Evolutionary conservation across 2,888 invertebrate genomes (phyloP), one percentile per base, ranked within the genome.

Genomic region (Eilema depressum): DNA sequence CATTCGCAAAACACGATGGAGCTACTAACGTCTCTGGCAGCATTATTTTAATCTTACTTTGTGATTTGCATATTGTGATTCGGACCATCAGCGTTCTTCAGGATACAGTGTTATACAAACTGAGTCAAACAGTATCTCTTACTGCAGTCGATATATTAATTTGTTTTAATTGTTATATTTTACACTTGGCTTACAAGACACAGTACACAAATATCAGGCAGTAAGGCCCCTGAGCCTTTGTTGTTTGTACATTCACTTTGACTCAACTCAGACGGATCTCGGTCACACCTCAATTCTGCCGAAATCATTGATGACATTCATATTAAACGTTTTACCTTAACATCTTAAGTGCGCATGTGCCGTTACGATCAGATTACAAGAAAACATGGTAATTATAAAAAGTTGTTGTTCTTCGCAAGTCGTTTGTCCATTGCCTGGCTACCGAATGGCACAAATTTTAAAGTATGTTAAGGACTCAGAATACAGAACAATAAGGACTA

Each of bases 311-410:
- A 26, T 28, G 53, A 64, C 28, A 53, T 53, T 30, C n/a, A 14
- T 47, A 26, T 17, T 30, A 41, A 23, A 23, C 61, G 14, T 14
- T 37, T 47, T 25, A 28, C 64, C 64, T 64, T 64, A 26, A n/a
- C 2, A n/a, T 53, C n/a, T 20, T 53, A n/a, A n/a, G n/a, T 53
- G 37, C 37, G 37, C 14, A 37, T 11, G 14, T 14, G n/a, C 53
- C 53, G 53, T 53, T 53, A 53, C n/a, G 53, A 20, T n/a, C 53
- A 53, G 53, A 53, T 53, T 53, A n/a, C 53, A n/a, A 53, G 53
- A 20, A 53, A 53, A 53, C 53, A n/a, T 53, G 28, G 28, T 28
- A 41, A n/a, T n/a, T 53, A 20, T n/a, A 53, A 53, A 53, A 53
- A 53, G 53, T 53, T 53, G 53, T 53, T 53, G 53, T 53, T 53